Percentiles rank a stretch among this genome's conserved stretches.
These are phyloP conservation scores for Gambusia affinis DNA, from an alignment of 2,113 vertebrate species.

Conservation along the genomic window DNA sequence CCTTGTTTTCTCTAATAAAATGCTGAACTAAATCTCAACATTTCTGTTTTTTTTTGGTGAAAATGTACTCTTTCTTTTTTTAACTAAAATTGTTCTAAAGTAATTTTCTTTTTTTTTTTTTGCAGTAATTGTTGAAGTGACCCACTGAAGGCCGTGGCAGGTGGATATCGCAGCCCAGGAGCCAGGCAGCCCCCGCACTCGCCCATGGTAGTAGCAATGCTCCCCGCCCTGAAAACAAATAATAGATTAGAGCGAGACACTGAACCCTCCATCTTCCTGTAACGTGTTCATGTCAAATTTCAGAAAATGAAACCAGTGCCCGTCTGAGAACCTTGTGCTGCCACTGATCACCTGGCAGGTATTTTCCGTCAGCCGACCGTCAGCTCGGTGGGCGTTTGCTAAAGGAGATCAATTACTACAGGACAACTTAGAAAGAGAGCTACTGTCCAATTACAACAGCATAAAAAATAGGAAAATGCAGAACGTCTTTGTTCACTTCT, in stretches of 20 bases:
- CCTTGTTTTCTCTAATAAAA: too few species aligned
- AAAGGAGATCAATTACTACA: slow-evolving; percentile 42
- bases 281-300: slow-evolving; percentile 32
- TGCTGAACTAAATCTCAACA: too few species aligned
- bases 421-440: neutral
- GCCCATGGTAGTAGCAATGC: slow-evolving; percentile 97
- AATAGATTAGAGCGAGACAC: slow-evolving; percentile 19
- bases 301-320: slow-evolving; percentile 32
- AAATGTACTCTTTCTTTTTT: too few species aligned
- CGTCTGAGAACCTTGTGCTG: neutral
- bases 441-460: neutral
- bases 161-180: slow-evolving; percentile 92
- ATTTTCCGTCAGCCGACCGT: slow-evolving; percentile 36
- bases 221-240: slow-evolving; percentile 86
- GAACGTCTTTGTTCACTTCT: neutral
- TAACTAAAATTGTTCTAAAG: too few species aligned
- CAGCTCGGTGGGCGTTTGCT: slow-evolving; percentile 18
- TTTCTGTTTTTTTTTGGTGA: too few species aligned
- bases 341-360: slow-evolving; percentile 15
- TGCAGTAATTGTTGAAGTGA: neutral
- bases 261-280: slow-evolving; percentile 14
- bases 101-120: neutral
- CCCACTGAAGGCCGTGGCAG: slow-evolving; percentile 79
- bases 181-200: slow-evolving; percentile 78
- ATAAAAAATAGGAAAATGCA: neutral